These are phyloP conservation scores for Onychomys arenicola DNA, from an alignment of 2,797 vertebrate species.

Conservation along the genomic window DNA sequence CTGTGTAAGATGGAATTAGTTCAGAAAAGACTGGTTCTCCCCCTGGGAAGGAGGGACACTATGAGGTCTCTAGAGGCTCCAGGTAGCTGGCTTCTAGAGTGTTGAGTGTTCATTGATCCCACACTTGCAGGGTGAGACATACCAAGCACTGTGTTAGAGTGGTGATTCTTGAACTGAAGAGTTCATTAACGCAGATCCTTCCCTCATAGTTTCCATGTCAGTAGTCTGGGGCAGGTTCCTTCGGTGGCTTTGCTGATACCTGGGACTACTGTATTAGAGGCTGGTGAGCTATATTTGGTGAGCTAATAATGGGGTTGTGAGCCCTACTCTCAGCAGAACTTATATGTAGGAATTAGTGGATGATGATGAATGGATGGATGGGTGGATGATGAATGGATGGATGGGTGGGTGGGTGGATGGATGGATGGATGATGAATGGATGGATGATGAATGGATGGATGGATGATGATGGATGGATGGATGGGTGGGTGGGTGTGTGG, in stretches of 20 bases:
- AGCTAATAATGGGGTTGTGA: background rate
- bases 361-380: background rate
- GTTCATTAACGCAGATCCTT: background rate
- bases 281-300: background rate
- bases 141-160: background rate
- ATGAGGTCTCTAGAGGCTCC: background rate
- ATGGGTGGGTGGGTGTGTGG: background rate
- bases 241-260: background rate
- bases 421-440: background rate
- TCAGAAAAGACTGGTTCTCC: background rate
- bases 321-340: background rate
- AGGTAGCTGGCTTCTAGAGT: background rate
- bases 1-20: background rate
- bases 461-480: background rate
- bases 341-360: background rate
- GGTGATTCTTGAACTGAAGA: background rate
- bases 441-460: too few species aligned
- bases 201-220: background rate
- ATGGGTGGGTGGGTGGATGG: background rate
- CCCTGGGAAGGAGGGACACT: background rate
- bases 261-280: background rate
- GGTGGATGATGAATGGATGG: background rate
- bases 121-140: fast-evolving
- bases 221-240: background rate
- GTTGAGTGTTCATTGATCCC: background rate